Percentiles rank a stretch among this genome's conserved stretches.
Conservation (phyloP, 2,888 invertebrate genomes). For the Atethmia centrago region DNA sequence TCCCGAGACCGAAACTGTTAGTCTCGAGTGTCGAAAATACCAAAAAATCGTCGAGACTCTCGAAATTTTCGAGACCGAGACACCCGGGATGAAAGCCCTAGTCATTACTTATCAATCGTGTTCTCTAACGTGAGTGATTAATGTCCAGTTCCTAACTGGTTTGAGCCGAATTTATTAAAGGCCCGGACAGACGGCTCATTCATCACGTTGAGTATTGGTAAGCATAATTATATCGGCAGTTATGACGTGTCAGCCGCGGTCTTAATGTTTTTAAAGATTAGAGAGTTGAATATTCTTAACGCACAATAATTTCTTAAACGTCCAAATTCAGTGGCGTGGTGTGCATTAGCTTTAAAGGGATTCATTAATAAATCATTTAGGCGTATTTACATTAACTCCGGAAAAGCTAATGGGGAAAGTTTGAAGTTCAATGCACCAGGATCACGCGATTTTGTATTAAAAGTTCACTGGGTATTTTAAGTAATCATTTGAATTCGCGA, state of each 20-base stretch:
- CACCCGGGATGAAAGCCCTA: too few species aligned
- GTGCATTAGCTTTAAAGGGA: constrained; percentile 14
- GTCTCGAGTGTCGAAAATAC: too few species aligned
- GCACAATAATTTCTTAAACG: constrained; percentile 10
- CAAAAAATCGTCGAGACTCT: too few species aligned
- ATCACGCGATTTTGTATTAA: constrained; percentile 52
- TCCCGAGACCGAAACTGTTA: too few species aligned
- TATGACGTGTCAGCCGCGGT: constrained; percentile 6
- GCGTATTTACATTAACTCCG: constrained; percentile 26
- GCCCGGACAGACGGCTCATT: constrained; percentile 15
- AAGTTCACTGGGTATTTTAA: constrained; percentile 35
- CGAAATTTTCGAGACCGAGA: too few species aligned
- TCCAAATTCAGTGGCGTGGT: constrained; percentile 8
- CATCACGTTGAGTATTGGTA: neutral
- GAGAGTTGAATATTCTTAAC: constrained; percentile 12
- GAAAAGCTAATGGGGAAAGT: constrained; percentile 45
- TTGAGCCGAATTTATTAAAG: constrained; percentile 51
- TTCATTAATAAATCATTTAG: constrained; percentile 21
- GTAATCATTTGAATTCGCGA: constrained; percentile 28
- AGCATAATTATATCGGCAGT: neutral
- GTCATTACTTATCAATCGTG: constrained; percentile 60
- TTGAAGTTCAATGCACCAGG: constrained; percentile 53
- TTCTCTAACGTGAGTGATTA: constrained; percentile 65
- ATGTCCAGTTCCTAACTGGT: constrained; percentile 64
- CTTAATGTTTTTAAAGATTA: constrained; percentile 3